Base-by-base conservation (phyloP, 2,797 vertebrate genomes). In the Schizopygopsis pylzovi region DNA sequence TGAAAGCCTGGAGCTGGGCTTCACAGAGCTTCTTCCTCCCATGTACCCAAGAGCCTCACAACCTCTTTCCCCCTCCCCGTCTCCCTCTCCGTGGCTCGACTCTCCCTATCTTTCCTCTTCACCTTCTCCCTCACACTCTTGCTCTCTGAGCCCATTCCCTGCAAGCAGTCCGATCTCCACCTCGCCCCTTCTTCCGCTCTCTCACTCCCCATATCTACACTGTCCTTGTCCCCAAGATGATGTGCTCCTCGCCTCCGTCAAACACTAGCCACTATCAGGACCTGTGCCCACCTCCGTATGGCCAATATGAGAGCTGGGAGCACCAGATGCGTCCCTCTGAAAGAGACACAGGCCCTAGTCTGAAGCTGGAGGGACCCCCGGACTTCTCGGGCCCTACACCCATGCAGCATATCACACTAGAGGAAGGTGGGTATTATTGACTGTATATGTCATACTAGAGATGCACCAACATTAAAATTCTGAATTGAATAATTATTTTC, bases 341-440 rank as follows among this genome's bases (percentile, higher is more conserved):
- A 52, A 90, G 91, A 49, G 91, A 94, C 8, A 85, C 63, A 49
- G 68, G 37, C 43, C 73, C 79, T 52, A 83, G 87, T 54, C 41
- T 86, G 73, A 94, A 95, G 89, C 89, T 92, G 86, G 95, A 95
- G 65, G 92, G 90, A 41, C 89, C 92, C 20, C 85, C 94, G 89
- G 93, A 94, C 85, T 96, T 94, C 72, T 93, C 90, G 93, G 95
- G 93, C 95, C 95, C 94, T 86, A 91, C 91, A 87, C 93, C 96
- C 20, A 97, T 98, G 94, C 97, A 97, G 89, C 96, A 96, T 88
- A 97, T 98, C 89, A 98, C 97, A 54, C 94, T 98, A 93, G 97
- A 98, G 91, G 97, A 98, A 96, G 97, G 97, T 98, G 90, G 90
- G 93, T 84, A 12, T 22, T 12, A 39, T 9, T 70, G 15, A 71